These are phyloP conservation scores for Hippocampus zosterae DNA, from an alignment of 2,113 vertebrate genomes.

Conservation along the genomic window DNA sequence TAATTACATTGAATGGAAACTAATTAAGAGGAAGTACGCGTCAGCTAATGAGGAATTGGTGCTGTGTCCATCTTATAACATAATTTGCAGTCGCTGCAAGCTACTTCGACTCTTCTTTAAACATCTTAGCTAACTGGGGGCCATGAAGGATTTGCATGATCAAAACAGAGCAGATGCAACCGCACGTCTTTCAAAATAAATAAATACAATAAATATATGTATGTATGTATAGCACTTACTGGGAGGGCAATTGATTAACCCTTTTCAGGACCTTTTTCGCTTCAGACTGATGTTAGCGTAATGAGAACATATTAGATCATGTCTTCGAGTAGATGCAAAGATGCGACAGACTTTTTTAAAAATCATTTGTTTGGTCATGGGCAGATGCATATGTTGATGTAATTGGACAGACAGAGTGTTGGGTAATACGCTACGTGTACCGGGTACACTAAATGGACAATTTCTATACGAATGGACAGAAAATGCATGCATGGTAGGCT, in stretches of 20 bases:
- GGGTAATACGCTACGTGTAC: no score
- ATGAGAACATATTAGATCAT: not conserved
- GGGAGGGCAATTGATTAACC: slow-evolving; percentile 30
- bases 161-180: slow-evolving; percentile 21
- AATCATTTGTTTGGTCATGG: no score
- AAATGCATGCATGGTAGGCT: no score
- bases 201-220: no score
- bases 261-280: not conserved
- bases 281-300: not conserved
- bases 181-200: slow-evolving; percentile 8
- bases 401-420: no score
- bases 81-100: slow-evolving; percentile 67
- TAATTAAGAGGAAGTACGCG: slow-evolving; percentile 96
- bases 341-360: no score
- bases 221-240: slow-evolving; percentile 12
- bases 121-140: slow-evolving; percentile 14
- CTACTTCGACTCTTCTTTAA: slow-evolving; percentile 37
- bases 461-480: no score
- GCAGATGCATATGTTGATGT: no score
- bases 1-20: slow-evolving; percentile 95
- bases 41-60: slow-evolving; percentile 93
- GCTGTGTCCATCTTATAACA: slow-evolving; percentile 81
- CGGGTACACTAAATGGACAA: no score
- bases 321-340: not conserved
- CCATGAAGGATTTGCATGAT: slow-evolving; percentile 21